Conservation (phyloP, 2,888 invertebrate genomes). For the Leptopilina syphax region DNA sequence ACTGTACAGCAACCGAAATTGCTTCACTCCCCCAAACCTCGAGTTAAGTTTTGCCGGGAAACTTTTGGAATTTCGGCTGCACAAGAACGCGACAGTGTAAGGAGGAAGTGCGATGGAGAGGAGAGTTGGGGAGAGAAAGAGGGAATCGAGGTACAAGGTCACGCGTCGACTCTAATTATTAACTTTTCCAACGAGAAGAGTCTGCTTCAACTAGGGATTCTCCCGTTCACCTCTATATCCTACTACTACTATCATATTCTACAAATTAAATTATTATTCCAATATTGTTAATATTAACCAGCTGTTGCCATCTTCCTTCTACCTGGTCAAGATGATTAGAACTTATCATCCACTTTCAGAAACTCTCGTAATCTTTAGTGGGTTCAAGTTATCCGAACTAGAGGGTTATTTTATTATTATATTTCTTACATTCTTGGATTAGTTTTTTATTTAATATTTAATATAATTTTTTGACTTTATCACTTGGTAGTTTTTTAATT, state of each 20-base stretch:
- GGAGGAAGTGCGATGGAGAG: conserved; percentile 47
- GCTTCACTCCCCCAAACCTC: conserved; percentile 64
- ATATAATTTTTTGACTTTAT: too few relatives aligned
- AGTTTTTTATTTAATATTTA: too few relatives aligned
- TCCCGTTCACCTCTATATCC: not conserved
- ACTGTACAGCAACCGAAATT: conserved; percentile 70
- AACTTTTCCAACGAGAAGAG: conserved; percentile 65
- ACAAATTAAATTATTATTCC: conserved; percentile 37
- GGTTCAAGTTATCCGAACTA: too few relatives aligned
- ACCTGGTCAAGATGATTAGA: conserved; percentile 17
- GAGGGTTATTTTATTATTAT: not conserved
- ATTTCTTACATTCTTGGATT: not conserved
- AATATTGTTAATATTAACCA: conserved; percentile 40
- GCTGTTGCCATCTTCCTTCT: conserved; percentile 12
- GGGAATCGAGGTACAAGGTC: conserved; percentile 73
- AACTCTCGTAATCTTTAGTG: not conserved
- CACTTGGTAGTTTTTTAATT: too few relatives aligned
- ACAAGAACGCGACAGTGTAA: conserved; percentile 54
- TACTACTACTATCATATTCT: conserved; percentile 9
- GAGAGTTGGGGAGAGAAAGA: conserved; percentile 52
- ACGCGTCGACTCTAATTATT: conserved; percentile 75
- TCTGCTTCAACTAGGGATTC: conserved; percentile 21
- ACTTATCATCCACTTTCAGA: conserved; percentile 3
- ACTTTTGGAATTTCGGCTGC: conserved; percentile 72
- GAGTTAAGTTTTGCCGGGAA: conserved; percentile 72